These are phyloP conservation scores for Apodemus speciosus DNA, from an alignment of 2,113 vertebrate species.

Conservation along the genomic window DNA sequence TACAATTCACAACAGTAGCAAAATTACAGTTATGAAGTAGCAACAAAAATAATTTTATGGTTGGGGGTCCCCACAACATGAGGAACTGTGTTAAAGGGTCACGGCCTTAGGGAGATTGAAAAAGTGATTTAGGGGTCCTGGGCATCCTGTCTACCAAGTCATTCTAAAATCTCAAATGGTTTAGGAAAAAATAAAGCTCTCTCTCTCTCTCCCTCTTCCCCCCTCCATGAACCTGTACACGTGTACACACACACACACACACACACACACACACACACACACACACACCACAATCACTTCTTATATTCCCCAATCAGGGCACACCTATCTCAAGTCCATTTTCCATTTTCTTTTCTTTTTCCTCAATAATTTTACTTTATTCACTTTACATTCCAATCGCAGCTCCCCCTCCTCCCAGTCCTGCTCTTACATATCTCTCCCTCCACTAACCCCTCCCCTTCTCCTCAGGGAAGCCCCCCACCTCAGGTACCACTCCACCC, in stretches of 20 bases:
- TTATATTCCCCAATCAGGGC: background rate
- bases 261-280: no score
- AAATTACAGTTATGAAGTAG: background rate
- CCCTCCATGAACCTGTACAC: background rate
- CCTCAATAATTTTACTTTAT: no score
- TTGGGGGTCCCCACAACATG: background rate
- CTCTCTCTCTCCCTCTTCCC: no score
- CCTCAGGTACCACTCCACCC: no score
- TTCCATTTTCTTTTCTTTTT: background rate
- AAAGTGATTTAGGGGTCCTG: background rate
- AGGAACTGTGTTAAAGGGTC: background rate
- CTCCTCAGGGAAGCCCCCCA: no score
- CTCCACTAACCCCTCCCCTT: no score
- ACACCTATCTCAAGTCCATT: no score
- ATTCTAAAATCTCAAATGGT: constrained; percentile 22
- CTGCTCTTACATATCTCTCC: no score
- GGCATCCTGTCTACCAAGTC: background rate
- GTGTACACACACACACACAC: background rate
- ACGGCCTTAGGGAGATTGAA: background rate
- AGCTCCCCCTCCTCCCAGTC: no score
- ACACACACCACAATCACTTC: no score
- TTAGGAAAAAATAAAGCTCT: background rate
- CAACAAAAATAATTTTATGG: background rate
- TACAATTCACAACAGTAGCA: background rate
- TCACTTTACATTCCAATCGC: no score